Evolutionary conservation across 2,797 vertebrate genomes (phyloP).

Genomic region (Thalassophryne amazonica): DNA sequence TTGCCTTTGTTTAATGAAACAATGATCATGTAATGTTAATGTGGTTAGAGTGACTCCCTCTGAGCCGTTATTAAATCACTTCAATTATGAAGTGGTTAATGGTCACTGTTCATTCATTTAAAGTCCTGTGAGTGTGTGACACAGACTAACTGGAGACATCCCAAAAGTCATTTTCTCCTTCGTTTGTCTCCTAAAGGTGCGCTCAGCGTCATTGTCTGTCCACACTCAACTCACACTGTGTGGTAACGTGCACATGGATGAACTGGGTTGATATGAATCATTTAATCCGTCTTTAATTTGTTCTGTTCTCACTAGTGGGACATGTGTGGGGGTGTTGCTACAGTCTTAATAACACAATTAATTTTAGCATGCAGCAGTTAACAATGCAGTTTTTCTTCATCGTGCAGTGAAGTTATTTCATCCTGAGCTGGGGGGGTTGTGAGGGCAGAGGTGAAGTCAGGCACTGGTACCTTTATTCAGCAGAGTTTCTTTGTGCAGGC

Average conservation of each 20-base stretch:
- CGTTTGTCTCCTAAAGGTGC: constrained; percentile 35
- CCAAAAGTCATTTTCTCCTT: constrained; percentile 60
- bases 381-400: too few relatives aligned
- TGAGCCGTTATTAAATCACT: constrained; percentile 68
- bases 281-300: constrained; percentile 9
- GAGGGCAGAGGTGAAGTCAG: constrained; percentile 18
- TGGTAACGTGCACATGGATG: constrained; percentile 41
- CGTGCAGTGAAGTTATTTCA: too few relatives aligned
- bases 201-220: constrained; percentile 27
- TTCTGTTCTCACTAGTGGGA: too few relatives aligned
- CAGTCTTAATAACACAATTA: too few relatives aligned
- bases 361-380: not conserved
- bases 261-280: constrained; percentile 40
- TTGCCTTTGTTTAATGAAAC: constrained; percentile 29
- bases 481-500: constrained; percentile 50
- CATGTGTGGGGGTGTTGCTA: too few relatives aligned
- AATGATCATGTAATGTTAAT: constrained; percentile 73
- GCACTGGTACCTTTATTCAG: constrained; percentile 26
- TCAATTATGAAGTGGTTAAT: constrained; percentile 76
- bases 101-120: constrained; percentile 65
- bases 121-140: constrained; percentile 52
- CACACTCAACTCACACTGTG: constrained; percentile 20
- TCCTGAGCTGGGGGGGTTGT: too few relatives aligned
- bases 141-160: constrained; percentile 43
- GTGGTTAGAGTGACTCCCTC: constrained; percentile 65